Evolutionary conservation across 1,140 invertebrate species (phyloP).

Genomic region (Augochlora pura): DNA sequence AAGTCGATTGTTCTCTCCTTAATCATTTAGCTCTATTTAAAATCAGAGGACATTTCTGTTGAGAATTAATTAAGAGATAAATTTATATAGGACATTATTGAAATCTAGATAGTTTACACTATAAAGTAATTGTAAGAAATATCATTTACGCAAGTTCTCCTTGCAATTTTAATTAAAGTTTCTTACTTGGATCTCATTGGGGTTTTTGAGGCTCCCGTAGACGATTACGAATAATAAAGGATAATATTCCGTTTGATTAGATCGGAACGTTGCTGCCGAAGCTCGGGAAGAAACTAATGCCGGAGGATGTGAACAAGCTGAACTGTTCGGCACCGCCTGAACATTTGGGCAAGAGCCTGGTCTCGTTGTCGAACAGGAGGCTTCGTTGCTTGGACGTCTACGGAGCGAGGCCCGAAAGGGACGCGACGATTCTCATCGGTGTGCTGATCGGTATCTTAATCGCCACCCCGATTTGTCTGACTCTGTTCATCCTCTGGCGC

Average conservation of each 20-base stretch:
- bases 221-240: too few relatives aligned
- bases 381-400: conserved; percentile 84
- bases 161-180: too few relatives aligned
- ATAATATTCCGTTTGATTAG: conserved; percentile 58
- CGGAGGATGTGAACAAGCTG: conserved; percentile 50
- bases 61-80: too few relatives aligned
- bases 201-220: too few relatives aligned
- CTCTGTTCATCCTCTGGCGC: conserved; percentile 82
- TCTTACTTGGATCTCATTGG: too few relatives aligned
- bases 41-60: not conserved
- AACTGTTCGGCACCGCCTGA: conserved; percentile 68
- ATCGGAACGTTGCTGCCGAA: conserved; percentile 81
- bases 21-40: too few relatives aligned
- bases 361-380: conserved; percentile 65
- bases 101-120: too few relatives aligned
- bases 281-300: conserved; percentile 77
- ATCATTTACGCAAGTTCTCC: too few relatives aligned
- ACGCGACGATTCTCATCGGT: conserved; percentile 84
- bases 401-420: conserved; percentile 83
- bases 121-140: too few relatives aligned
- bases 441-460: conserved; percentile 85
- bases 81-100: too few relatives aligned
- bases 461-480: conserved; percentile 83
- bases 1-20: too few relatives aligned
- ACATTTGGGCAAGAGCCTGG: conserved; percentile 63